Evolutionary conservation across 2,888 invertebrate genomes (phyloP).

Genomic region (Teleogryllus oceanicus): DNA sequence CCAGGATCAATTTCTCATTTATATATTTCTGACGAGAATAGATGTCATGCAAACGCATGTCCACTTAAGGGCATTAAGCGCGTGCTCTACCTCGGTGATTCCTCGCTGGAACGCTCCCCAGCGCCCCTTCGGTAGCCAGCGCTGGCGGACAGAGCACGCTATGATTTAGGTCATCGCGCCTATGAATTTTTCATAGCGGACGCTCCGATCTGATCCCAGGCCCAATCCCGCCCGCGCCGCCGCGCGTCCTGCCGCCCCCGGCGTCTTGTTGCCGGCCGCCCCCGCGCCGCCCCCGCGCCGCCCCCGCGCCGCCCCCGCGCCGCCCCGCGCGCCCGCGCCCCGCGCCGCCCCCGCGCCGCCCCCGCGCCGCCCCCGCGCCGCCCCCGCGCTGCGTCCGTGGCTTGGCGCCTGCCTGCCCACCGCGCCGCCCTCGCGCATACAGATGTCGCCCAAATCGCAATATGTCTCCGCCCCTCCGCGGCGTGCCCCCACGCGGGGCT

Average conservation of each 20-base stretch:
- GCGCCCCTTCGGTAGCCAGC: background rate
- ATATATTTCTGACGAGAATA: no score
- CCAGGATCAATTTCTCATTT: no score
- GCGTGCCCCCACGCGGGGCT: background rate
- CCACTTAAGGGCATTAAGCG: no score
- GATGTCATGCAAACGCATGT: no score
- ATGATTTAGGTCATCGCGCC: background rate
- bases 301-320: background rate
- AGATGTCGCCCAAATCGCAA: constrained; percentile 18
- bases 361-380: background rate
- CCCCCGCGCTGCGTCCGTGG: background rate
- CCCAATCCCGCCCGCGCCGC: background rate
- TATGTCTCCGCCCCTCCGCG: background rate
- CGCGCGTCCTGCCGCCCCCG: background rate
- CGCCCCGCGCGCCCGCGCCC: background rate
- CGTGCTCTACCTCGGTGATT: no score
- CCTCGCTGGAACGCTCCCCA: background rate
- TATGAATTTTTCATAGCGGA: background rate
- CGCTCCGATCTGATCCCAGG: background rate
- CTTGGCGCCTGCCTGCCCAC: background rate
- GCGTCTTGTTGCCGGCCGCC: background rate
- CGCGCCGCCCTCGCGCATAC: background rate
- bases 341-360: background rate
- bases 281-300: background rate
- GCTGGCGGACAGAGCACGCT: background rate